phyloP scores from a whole-genome alignment of 2,113 vertebrate genomes.

The Phoenicopterus ruber region DNA sequence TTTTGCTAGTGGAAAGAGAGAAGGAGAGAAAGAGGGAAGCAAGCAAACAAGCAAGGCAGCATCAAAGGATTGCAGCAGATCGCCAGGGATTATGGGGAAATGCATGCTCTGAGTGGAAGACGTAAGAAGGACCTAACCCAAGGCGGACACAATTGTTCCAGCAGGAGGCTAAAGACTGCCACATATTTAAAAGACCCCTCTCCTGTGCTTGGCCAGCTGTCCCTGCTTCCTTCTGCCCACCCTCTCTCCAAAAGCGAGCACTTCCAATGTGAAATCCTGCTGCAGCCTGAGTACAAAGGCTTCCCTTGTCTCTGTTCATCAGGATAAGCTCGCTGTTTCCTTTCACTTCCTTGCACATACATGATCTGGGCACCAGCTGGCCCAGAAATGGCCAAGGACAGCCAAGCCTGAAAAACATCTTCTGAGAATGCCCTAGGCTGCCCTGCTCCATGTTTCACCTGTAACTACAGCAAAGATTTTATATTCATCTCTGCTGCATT shows the following conservation, averaged over 20 bases:
- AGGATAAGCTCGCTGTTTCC: neutral
- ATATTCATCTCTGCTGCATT: neutral
- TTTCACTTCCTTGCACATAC: neutral
- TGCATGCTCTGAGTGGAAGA: neutral
- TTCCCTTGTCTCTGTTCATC: neutral
- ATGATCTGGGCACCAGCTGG: neutral
- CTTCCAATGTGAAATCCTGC: neutral
- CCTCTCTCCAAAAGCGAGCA: neutral
- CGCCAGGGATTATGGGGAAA: neutral
- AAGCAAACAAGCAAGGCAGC: neutral
- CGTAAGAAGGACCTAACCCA: neutral
- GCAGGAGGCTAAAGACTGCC: neutral
- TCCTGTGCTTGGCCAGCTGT: neutral
- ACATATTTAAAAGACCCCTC: neutral
- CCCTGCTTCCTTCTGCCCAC: neutral
- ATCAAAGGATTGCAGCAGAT: neutral
- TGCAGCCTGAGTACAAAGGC: neutral
- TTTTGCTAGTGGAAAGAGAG: neutral
- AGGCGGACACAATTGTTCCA: neutral
- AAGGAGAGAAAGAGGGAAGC: neutral
- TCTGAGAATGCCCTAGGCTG: neutral
- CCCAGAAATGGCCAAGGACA: neutral
- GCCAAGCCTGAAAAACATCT: neutral
- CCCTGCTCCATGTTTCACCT: neutral
- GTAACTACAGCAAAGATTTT: neutral